Evolutionary conservation across 2,888 invertebrate species (phyloP), one percentile per base, ranked within the genome.

Genomic region (Galeopsomyia nigrocyanea): DNA sequence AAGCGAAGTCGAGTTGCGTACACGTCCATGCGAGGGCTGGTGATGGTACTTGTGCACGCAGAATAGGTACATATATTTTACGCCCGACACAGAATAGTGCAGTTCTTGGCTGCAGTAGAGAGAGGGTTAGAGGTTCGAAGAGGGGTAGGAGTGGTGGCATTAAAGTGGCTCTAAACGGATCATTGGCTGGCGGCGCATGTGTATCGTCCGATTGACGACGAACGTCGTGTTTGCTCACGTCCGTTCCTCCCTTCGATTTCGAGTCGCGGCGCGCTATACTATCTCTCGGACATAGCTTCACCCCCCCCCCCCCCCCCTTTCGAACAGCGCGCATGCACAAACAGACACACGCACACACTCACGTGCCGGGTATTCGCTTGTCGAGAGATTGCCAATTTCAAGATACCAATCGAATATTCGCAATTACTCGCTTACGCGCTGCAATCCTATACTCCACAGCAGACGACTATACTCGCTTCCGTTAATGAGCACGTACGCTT

Each of bases 131-230:
- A 31, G 31, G 31, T 31, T n/a, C n/a, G n/a, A n/a, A n/a, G 50
- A 39, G 22, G 19, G 50, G 13, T 7, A 2, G 64, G 1, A 16
- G 49, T 26, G 26, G 13, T 7, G 31, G 56, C 26, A 62, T 50
- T 31, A 56, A 60, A 67, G 68, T 63, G 58, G 63, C 68, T 63
- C 53, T 58, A 72, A 72, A 61, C 68, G 65, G 65, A 69, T 65
- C 68, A 73, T 73, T 65, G 68, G 61, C 55, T 60, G 60, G 31
- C 19, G 53, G 3, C 39, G 19, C 31, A 39, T 58, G 53, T 31
- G 21, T 65, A 62, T 26, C 26, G 61, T 19, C 19, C 70, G 65
- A 71, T 65, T 63, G 69, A 65, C 65, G 65, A 65, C 60, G 39
- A 14, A 68, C 53, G 58, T 60, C 53, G 60, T 71, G 65, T 72